phyloP scores from a whole-genome alignment of 2,113 vertebrate species.

The Pseudorectes ferrugineus region DNA sequence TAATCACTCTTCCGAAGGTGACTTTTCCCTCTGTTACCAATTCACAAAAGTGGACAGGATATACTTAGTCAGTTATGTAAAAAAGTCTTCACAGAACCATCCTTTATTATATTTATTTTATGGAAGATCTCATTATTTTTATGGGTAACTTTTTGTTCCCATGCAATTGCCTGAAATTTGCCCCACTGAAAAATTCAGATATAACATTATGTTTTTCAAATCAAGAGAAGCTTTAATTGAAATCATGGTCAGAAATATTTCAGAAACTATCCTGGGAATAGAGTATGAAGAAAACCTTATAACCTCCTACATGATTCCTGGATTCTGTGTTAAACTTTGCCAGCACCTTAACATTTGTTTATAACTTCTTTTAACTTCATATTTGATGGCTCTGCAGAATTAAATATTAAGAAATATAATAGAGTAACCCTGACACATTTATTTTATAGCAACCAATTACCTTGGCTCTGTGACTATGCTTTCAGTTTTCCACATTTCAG shows the following conservation, averaged over 20 bases:
- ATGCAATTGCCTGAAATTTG: not conserved
- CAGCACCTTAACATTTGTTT: not conserved
- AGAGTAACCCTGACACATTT: not conserved
- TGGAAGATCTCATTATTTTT: not conserved
- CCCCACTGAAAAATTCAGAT: not conserved
- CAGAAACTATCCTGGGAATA: not conserved
- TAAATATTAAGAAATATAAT: not conserved
- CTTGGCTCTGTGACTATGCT: not conserved
- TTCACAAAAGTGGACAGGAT: not conserved
- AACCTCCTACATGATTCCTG: not conserved
- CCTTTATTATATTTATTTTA: not conserved
- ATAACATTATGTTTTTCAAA: not conserved
- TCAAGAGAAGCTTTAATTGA: not conserved
- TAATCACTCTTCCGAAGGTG: slow-evolving; percentile 29
- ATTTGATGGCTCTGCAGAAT: not conserved
- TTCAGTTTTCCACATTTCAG: not conserved
- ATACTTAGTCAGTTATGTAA: not conserved
- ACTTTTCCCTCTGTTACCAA: slow-evolving; percentile 1
- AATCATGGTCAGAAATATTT: not conserved
- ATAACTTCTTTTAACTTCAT: not conserved
- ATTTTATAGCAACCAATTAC: not conserved
- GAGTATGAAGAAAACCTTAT: not conserved
- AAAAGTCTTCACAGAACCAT: not conserved
- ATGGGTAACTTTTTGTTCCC: not conserved
- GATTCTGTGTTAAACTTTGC: not conserved